Percentiles rank a stretch among this genome's conserved stretches.
These are phyloP conservation scores for Uloborus plumipes DNA, from an alignment of 2,888 invertebrate species.

Conservation along the genomic window DNA sequence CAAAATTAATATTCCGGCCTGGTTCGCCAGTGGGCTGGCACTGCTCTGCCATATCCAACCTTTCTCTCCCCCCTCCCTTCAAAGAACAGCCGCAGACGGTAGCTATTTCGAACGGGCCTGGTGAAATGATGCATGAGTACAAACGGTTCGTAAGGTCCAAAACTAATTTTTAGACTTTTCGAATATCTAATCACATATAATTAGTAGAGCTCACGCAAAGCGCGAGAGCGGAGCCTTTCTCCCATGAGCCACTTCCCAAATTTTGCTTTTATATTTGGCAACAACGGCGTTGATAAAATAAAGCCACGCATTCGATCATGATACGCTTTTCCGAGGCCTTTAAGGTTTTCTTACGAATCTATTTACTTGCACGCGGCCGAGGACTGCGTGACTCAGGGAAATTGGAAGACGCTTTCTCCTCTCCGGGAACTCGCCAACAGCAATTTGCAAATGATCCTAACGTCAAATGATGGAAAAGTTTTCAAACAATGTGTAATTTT, in stretches of 20 bases:
- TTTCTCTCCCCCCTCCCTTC: not conserved
- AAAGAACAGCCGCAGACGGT: not conserved
- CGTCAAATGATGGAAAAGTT: too few species aligned
- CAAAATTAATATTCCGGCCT: conserved; percentile 38
- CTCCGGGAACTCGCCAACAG: too few species aligned
- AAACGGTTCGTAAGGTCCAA: conserved; percentile 22
- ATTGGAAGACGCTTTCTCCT: too few species aligned
- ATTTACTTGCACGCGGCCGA: too few species aligned
- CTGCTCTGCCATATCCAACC: not conserved
- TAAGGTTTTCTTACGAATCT: too few species aligned
- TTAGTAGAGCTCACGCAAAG: conserved; percentile 19
- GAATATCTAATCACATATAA: conserved; percentile 27
- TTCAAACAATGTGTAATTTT: too few species aligned
- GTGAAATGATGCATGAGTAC: conserved; percentile 7
- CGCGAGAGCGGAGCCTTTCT: not conserved
- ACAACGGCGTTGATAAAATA: conserved; percentile 5
- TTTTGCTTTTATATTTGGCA: not conserved
- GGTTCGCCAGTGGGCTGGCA: conserved; percentile 2
- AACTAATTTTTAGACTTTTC: conserved; percentile 34
- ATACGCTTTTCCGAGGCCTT: not conserved
- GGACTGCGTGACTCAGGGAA: too few species aligned
- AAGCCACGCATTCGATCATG: not conserved
- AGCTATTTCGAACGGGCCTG: conserved; percentile 2
- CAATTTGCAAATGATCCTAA: too few species aligned
- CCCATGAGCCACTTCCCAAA: not conserved